Percentiles rank a stretch among this genome's conserved stretches.
Evolutionary conservation across 2,113 vertebrate species (phyloP).

Genomic region (Promerops cafer): DNA sequence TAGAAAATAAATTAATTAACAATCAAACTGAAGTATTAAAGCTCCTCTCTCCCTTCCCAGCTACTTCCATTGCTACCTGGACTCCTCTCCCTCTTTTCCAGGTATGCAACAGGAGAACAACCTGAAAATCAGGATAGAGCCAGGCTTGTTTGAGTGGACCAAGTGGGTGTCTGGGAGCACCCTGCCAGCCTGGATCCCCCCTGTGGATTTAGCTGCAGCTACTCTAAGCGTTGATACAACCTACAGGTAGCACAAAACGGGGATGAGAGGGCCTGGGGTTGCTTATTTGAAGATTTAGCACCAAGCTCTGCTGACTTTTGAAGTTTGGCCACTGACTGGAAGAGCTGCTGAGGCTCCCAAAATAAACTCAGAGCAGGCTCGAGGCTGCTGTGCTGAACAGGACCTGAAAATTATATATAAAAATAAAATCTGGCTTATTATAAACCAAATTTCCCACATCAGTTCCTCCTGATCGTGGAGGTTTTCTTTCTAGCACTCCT

Average conservation of each 20-base stretch:
- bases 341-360: neutral
- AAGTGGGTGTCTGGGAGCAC: constrained; percentile 93
- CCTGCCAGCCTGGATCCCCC: constrained; percentile 88
- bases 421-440: neutral
- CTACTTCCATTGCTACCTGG: rapidly evolving
- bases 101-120: constrained; percentile 92
- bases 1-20: neutral
- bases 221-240: constrained; percentile 94
- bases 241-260: constrained; percentile 79
- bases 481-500: neutral
- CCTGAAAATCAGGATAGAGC: constrained; percentile 90
- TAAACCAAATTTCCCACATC: neutral
- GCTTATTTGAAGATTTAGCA: neutral
- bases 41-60: neutral
- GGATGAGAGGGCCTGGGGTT: rapidly evolving
- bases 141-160: constrained; percentile 96
- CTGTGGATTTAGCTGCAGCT: constrained; percentile 84
- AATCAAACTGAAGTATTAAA: neutral
- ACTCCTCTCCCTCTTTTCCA: constrained; percentile 35
- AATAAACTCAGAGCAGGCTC: neutral
- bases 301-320: neutral
- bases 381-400: neutral
- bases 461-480: neutral
- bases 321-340: neutral
- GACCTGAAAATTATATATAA: neutral